Evolutionary conservation across 2,797 vertebrate genomes (phyloP).

Genomic region (Cossypha caffra): DNA sequence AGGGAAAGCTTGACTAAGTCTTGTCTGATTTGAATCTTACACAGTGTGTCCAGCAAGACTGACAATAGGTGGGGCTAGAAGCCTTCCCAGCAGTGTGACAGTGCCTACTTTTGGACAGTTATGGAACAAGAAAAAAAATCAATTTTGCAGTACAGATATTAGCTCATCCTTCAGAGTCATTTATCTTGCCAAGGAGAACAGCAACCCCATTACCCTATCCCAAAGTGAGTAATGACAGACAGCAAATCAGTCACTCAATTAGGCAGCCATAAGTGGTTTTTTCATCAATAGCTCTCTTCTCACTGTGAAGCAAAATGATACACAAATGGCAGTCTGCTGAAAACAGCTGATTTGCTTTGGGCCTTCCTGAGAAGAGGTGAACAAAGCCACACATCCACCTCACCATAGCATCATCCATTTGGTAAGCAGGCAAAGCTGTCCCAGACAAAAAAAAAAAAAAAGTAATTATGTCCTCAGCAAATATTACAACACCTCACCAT

Average conservation of each 20-base stretch:
- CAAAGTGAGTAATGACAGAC: background rate
- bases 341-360: background rate
- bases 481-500: background rate
- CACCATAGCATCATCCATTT: background rate
- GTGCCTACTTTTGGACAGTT: background rate
- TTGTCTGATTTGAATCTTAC: background rate
- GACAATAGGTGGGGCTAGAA: slow-evolving; percentile 25
- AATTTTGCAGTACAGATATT: background rate
- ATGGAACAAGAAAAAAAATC: background rate
- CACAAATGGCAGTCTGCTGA: background rate
- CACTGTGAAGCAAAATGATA: background rate
- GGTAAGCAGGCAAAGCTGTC: background rate
- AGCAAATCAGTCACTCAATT: background rate
- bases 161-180: background rate
- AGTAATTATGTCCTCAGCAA: background rate
- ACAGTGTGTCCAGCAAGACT: background rate
- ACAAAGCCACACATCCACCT: background rate
- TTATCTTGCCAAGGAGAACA: background rate
- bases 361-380: background rate
- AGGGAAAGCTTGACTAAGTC: background rate
- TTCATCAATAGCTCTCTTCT: background rate
- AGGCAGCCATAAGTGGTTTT: background rate
- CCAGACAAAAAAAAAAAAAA: background rate
- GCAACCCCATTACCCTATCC: background rate
- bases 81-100: background rate